Conservation (phyloP, 2,888 invertebrate species). For the Nemoura dubitans region DNA sequence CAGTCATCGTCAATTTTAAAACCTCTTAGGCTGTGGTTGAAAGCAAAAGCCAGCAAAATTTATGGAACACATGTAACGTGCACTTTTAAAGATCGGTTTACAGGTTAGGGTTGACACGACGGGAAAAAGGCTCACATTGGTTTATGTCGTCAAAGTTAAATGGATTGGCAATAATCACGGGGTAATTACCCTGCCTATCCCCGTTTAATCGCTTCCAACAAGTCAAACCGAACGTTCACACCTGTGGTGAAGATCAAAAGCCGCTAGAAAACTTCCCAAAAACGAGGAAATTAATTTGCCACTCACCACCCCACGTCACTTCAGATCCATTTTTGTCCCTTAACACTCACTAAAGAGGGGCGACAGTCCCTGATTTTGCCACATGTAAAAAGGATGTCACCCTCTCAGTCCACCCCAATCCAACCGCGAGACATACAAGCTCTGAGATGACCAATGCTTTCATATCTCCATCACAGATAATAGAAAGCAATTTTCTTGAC, state of each 20-base stretch:
- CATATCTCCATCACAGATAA: slow-evolving; percentile 34
- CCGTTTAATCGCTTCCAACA: not conserved
- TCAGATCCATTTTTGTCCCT: slow-evolving; percentile 12
- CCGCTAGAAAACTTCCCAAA: not conserved
- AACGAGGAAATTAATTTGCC: slow-evolving; percentile 5
- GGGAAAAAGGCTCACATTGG: not conserved
- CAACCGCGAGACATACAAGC: not conserved
- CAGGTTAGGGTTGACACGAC: not conserved
- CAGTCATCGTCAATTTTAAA: not conserved
- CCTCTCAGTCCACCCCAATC: not conserved
- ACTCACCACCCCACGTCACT: not conserved
- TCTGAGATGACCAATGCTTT: slow-evolving; percentile 21
- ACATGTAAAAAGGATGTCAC: slow-evolving; percentile 7
- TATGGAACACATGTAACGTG: not conserved
- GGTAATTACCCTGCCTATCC: not conserved
- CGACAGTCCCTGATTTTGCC: not conserved
- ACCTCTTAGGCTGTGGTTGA: not conserved
- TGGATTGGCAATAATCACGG: not conserved
- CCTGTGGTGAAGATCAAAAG: slow-evolving; percentile 7
- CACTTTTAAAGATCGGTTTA: not conserved
- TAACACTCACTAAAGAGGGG: slow-evolving; percentile 7
- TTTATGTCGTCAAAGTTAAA: not conserved
- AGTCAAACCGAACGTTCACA: not conserved
- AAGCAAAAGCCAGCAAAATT: not conserved
- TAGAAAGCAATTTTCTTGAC: slow-evolving; percentile 42